phyloP scores from a whole-genome alignment of 2,113 vertebrate genomes.

The Lasiurus cinereus region DNA sequence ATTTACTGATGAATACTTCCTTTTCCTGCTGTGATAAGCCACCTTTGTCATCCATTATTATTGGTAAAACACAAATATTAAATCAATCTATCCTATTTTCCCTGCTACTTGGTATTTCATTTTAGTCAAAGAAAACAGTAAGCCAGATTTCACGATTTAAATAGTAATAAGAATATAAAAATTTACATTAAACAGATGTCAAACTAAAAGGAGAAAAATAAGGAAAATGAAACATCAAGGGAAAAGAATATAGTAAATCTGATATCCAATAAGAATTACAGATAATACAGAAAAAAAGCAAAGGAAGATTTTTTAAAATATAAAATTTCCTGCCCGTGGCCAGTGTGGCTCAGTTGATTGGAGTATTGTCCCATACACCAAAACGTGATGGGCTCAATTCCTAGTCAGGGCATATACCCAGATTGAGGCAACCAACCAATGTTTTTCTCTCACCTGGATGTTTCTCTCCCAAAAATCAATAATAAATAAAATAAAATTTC shows the following conservation, averaged over 20 bases:
- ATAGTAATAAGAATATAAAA: constrained; percentile 4
- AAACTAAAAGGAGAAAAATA: constrained; percentile 31
- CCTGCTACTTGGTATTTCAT: background rate
- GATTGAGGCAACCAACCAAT: background rate
- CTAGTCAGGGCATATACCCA: background rate
- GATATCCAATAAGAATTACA: background rate
- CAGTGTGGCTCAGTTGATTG: background rate
- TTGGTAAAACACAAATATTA: constrained; percentile 27
- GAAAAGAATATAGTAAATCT: background rate
- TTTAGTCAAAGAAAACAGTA: constrained; percentile 35
- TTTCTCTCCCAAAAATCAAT: background rate
- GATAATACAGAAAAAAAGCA: background rate
- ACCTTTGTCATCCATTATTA: background rate
- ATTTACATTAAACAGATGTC: background rate
- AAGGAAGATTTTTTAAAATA: background rate
- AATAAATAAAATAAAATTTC: background rate
- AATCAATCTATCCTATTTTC: background rate
- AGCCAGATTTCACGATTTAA: constrained; percentile 5
- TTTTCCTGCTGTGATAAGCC: constrained; percentile 2
- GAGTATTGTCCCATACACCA: background rate
- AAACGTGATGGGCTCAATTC: background rate
- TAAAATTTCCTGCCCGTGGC: background rate
- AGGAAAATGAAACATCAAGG: background rate
- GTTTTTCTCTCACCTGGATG: background rate
- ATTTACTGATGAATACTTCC: constrained; percentile 6